These are phyloP conservation scores for Napeogenes inachia DNA, from an alignment of 2,888 invertebrate species.

Conservation along the genomic window DNA sequence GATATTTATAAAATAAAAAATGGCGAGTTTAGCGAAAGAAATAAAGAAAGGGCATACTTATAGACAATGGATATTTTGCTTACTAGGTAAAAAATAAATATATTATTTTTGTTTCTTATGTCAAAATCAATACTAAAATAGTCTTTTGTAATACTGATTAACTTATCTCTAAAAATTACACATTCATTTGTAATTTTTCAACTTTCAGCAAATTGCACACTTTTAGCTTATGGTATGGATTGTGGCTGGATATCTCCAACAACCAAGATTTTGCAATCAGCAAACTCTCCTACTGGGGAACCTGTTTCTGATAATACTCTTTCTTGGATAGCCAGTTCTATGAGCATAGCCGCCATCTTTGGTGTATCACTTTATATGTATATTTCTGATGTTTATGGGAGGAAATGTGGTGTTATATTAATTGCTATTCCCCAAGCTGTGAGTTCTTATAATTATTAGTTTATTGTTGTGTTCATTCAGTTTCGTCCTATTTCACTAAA, in stretches of 20 bases:
- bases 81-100: conserved; percentile 15
- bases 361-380: conserved; percentile 59
- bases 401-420: conserved; percentile 60
- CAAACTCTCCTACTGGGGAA: conserved; percentile 44
- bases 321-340: conserved; percentile 65
- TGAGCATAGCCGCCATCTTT: conserved; percentile 50
- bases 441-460: not conserved
- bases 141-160: too few species aligned
- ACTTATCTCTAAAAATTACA: not conserved
- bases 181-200: not conserved
- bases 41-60: conserved; percentile 24
- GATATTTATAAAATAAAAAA: conserved; percentile 3
- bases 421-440: conserved; percentile 62
- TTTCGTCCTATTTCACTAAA: too few species aligned
- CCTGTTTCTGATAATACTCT: conserved; percentile 54
- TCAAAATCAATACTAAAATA: too few species aligned
- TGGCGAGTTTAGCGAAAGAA: conserved; percentile 3
- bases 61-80: conserved; percentile 23
- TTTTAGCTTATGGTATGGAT: conserved; percentile 46
- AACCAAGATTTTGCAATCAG: conserved; percentile 47
- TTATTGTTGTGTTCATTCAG: too few species aligned
- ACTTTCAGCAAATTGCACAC: conserved; percentile 23
- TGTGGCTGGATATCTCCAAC: conserved; percentile 64
- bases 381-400: conserved; percentile 58
- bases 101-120: not conserved